These are phyloP conservation scores for Watsonalla cultraria DNA, from an alignment of 2,888 invertebrate genomes.

Conservation along the genomic window DNA sequence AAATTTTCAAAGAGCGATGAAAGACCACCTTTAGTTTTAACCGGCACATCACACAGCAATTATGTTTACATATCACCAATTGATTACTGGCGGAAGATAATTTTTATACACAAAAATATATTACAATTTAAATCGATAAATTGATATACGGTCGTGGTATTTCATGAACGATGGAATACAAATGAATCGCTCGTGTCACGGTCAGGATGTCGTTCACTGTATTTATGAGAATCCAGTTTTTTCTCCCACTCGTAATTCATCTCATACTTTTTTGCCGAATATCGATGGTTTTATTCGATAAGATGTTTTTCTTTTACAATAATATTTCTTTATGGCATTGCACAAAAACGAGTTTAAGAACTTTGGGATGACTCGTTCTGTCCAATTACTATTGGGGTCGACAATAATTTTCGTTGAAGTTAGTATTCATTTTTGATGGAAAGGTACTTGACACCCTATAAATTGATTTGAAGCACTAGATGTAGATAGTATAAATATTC, in stretches of 20 bases:
- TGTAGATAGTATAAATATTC: no score
- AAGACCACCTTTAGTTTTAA: not conserved
- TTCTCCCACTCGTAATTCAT: slow-evolving; percentile 23
- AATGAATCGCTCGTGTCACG: slow-evolving; percentile 33
- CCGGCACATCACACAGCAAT: slow-evolving; percentile 23
- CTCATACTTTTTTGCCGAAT: slow-evolving; percentile 15
- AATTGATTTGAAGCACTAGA: no score
- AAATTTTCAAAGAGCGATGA: not conserved
- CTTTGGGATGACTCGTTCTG: not conserved
- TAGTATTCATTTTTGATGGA: not conserved
- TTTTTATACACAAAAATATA: slow-evolving; percentile 38
- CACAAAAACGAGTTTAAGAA: not conserved
- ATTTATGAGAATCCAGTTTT: slow-evolving; percentile 33
- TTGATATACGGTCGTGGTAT: slow-evolving; percentile 34
- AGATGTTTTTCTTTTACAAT: not conserved
- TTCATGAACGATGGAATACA: slow-evolving; percentile 32
- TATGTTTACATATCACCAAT: slow-evolving; percentile 39
- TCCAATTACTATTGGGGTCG: not conserved
- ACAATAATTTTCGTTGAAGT: not conserved
- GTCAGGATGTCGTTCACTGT: slow-evolving; percentile 25
- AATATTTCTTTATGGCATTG: not conserved
- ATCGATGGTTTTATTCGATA: slow-evolving; percentile 16
- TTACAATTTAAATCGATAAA: slow-evolving; percentile 47
- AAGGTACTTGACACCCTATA: not conserved
- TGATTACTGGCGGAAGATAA: slow-evolving; percentile 34